phyloP scores from a whole-genome alignment of 2,797 vertebrate species.

The Apogon talboti region DNA sequence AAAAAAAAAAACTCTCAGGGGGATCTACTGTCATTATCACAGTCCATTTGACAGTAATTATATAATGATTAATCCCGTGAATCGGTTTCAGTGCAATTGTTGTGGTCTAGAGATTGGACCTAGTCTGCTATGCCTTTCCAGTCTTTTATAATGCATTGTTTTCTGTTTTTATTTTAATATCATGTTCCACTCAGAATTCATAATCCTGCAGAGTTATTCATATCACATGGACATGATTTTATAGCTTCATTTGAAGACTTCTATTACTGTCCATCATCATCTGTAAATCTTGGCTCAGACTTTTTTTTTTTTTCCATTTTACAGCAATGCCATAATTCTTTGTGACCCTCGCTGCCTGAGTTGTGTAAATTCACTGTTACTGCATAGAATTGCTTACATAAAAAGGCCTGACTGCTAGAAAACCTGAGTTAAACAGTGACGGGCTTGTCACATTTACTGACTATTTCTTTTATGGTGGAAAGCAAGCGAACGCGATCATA shows the following conservation, averaged over 20 bases:
- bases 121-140: constrained; percentile 71
- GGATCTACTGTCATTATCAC: constrained; percentile 33
- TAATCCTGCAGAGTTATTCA: constrained; percentile 25
- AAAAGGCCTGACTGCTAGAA: neutral
- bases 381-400: constrained; percentile 19
- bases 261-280: constrained; percentile 33
- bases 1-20: constrained; percentile 43
- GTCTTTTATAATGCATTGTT: constrained; percentile 57
- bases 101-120: constrained; percentile 54
- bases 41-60: constrained; percentile 40
- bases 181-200: constrained; percentile 66
- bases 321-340: constrained; percentile 33
- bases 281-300: constrained; percentile 32
- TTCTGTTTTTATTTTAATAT: constrained; percentile 31
- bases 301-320: constrained; percentile 4
- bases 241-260: constrained; percentile 49
- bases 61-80: constrained; percentile 46
- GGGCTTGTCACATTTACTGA: constrained; percentile 13
- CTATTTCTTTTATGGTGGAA: constrained; percentile 16
- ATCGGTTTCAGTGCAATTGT: constrained; percentile 78
- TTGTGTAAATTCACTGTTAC: constrained; percentile 41
- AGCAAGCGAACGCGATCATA: constrained; percentile 17
- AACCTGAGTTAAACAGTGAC: constrained; percentile 29
- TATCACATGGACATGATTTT: constrained; percentile 38
- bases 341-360: constrained; percentile 23